phyloP scores from a whole-genome alignment of 2,888 invertebrate species.

The Julus scandinavius region DNA sequence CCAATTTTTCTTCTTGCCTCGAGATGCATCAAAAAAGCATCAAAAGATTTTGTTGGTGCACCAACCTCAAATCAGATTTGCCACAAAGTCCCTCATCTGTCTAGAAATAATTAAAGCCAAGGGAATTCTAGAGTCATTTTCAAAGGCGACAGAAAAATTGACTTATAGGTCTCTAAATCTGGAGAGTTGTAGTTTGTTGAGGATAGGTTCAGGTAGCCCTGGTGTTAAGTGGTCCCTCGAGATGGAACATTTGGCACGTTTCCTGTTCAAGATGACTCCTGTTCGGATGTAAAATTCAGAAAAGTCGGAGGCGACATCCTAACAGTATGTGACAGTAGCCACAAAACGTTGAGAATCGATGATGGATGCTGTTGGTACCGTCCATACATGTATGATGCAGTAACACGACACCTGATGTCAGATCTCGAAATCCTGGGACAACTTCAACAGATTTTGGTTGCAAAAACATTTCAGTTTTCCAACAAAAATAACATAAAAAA shows the following conservation, averaged over 20 bases:
- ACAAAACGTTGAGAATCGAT: background rate
- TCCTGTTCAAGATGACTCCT: background rate
- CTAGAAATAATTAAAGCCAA: conserved; percentile 20
- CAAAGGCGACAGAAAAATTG: background rate
- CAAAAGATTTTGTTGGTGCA: background rate
- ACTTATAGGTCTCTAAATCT: background rate
- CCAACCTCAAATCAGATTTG: background rate
- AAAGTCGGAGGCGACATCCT: background rate
- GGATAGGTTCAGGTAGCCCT: background rate
- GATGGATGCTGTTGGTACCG: background rate
- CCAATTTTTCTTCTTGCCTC: background rate
- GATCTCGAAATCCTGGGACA: background rate
- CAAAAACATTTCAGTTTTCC: background rate
- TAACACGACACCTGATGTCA: background rate
- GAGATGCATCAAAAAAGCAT: conserved; percentile 3
- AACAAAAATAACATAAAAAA: background rate
- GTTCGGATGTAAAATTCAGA: background rate
- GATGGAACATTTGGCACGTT: conserved; percentile 8
- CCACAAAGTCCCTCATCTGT: background rate
- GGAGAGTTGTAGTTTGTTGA: background rate
- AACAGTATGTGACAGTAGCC: background rate
- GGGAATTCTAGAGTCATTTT: background rate
- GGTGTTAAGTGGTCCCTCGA: background rate
- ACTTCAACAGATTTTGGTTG: background rate
- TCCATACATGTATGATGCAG: background rate